These are phyloP conservation scores for Ctenosaura bakeri DNA, from an alignment of 2,797 vertebrate genomes.

Conservation along the genomic window DNA sequence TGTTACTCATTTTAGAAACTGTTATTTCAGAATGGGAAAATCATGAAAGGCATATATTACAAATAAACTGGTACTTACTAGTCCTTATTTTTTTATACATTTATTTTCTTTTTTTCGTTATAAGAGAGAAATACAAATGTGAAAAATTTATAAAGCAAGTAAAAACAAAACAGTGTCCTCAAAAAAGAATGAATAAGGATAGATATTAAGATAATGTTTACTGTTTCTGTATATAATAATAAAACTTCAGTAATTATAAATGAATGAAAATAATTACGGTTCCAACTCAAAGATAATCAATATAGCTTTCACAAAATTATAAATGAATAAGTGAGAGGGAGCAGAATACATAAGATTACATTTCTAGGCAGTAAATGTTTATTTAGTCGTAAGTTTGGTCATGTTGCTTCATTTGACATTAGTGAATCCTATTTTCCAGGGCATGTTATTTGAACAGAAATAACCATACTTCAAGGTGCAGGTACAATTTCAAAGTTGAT, in stretches of 20 bases:
- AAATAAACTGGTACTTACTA: not conserved
- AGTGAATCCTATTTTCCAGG: not conserved
- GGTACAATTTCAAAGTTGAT: conserved; percentile 27
- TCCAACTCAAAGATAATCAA: conserved; percentile 41
- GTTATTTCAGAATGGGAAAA: conserved; percentile 44
- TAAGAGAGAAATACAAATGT: not conserved
- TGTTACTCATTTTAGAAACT: conserved; percentile 52
- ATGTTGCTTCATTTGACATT: conserved; percentile 41
- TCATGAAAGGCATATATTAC: not conserved
- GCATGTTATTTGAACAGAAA: conserved; percentile 25
- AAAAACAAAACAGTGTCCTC: not conserved
- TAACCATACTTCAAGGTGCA: conserved; percentile 4
- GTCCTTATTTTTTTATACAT: not conserved
- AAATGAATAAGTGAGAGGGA: not conserved
- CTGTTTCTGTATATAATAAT: not conserved
- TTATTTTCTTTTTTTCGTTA: not conserved
- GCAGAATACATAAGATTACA: conserved; percentile 4
- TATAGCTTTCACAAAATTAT: not conserved
- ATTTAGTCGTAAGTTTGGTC: conserved; percentile 1
- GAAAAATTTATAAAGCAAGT: not conserved
- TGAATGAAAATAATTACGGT: not conserved
- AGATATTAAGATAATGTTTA: not conserved
- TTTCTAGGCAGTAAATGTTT: conserved; percentile 21
- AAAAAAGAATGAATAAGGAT: too few relatives aligned
- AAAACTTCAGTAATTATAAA: not conserved